Evolutionary conservation across 2,888 invertebrate genomes (phyloP), one percentile per base, ranked within the genome.

Genomic region (Malthinus seriepunctatus): DNA sequence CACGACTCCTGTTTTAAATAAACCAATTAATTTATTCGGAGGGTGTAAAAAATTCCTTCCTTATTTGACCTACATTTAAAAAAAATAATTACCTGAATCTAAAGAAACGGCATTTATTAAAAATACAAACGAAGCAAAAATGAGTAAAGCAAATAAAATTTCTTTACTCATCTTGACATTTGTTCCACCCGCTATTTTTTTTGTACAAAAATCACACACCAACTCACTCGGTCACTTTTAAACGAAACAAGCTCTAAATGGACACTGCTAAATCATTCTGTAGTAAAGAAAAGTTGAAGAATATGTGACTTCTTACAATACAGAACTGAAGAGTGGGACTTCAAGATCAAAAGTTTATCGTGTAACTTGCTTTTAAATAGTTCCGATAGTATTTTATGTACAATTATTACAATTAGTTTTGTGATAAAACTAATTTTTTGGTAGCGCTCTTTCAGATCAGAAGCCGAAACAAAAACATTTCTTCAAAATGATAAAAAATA

Each of bases 21-120:
- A 23, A 23, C 3, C 2, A 23, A 23, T 23, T 23, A 23, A 23
- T 5, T 23, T 23, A 23, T 23, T 23, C 5, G 3, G 23, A 23
- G 3, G 23, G 2, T 23, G 5, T 5, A 23, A 23, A 23, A 5
- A 23, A 23, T 5, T 23, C 23, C 23, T 5, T 23, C 23, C 23
- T 23, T 23, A 23, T 3, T 23, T 23, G 23, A 3, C 23, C 23
- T 23, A 23, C 2, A 3, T 23, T 23, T 23, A 23, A 23, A 23
- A 23, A 5, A 23, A 23, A 23, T 23, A 23, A 23, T 23, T 75
- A 84, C 84, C 83, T 76, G 81, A 76, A 67, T 84, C 83, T 70
- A 83, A 69, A 54, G 81, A 81, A 60, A 83, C 80, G n/a, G 80
- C 77, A 52, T 79, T 74, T 55, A 75, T 63, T 12, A 76, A 64